Percentiles rank a stretch among this genome's conserved stretches.
Conservation (phyloP, 2,797 vertebrate genomes). For the Aulostomus chinensis region DNA sequence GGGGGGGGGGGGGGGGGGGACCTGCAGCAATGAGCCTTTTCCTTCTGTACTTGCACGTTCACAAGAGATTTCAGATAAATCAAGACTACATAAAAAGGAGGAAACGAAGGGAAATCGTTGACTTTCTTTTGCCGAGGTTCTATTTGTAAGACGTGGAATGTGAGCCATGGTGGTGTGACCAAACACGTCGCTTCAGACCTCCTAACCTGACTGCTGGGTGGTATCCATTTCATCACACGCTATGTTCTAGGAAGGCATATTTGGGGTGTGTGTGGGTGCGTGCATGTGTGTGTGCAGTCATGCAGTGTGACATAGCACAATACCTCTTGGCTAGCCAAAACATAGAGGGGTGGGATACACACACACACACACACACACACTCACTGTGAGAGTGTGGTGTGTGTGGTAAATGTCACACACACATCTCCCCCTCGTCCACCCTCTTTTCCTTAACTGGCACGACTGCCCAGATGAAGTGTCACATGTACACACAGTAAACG, state of each 20-base stretch:
- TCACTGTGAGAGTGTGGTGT: too few species aligned
- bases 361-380: too few species aligned
- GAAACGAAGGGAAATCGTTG: constrained; percentile 36
- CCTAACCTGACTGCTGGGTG: constrained; percentile 42
- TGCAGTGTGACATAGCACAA: constrained; percentile 52
- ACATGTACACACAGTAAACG: constrained; percentile 1
- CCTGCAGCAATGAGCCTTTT: constrained; percentile 28
- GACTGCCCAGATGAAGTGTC: constrained; percentile 5
- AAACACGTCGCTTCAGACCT: constrained; percentile 22
- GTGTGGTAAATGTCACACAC: constrained; percentile 43
- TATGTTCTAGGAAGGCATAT: constrained; percentile 30
- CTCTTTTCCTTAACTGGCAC: constrained; percentile 30
- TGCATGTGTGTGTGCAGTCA: constrained; percentile 22
- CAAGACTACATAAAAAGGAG: constrained; percentile 29
- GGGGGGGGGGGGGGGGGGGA: not conserved
- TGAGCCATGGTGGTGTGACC: constrained; percentile 6
- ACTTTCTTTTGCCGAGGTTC: constrained; percentile 32
- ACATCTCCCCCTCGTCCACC: constrained; percentile 11
- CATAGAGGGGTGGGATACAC: constrained; percentile 67
- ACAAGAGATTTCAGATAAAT: constrained; percentile 56
- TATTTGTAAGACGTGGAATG: not conserved
- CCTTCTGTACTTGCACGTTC: constrained; percentile 52
- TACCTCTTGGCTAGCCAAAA: constrained; percentile 66
- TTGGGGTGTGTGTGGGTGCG: not conserved
- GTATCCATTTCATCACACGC: constrained; percentile 49